Conservation (phyloP, 2,113 vertebrate species). For the Mohoua ochrocephala region DNA sequence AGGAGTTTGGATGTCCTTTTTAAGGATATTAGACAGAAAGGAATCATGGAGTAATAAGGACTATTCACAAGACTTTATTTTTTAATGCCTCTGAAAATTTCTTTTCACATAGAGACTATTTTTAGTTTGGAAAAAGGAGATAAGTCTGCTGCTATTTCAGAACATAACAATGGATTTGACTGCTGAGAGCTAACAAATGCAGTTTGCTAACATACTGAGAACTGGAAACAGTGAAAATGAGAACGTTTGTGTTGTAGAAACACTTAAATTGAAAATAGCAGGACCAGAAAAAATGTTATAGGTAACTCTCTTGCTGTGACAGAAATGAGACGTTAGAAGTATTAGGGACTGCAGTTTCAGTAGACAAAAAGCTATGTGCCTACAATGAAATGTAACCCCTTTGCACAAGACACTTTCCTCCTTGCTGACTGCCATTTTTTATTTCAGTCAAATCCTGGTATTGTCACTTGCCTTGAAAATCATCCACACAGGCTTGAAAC, state of each 20-base stretch:
- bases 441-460: conserved; percentile 82
- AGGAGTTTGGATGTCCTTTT: background rate
- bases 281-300: background rate
- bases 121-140: background rate
- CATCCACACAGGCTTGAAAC: conserved; percentile 90
- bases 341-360: background rate
- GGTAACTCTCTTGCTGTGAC: background rate
- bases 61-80: background rate
- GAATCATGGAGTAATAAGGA: background rate
- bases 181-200: background rate
- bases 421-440: background rate
- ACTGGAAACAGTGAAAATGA: background rate
- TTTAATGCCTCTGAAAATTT: background rate
- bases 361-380: background rate
- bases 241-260: background rate
- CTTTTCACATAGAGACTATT: background rate
- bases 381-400: rapidly evolving
- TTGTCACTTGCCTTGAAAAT: conserved; percentile 94
- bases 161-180: background rate
- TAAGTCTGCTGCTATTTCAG: background rate
- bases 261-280: background rate
- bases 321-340: background rate
- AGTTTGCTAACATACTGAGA: background rate
- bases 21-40: background rate
- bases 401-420: background rate